Evolutionary conservation across 2,797 vertebrate species (phyloP), one percentile per base, ranked within the genome.

Genomic region (Pseudomugil gertrudae): DNA sequence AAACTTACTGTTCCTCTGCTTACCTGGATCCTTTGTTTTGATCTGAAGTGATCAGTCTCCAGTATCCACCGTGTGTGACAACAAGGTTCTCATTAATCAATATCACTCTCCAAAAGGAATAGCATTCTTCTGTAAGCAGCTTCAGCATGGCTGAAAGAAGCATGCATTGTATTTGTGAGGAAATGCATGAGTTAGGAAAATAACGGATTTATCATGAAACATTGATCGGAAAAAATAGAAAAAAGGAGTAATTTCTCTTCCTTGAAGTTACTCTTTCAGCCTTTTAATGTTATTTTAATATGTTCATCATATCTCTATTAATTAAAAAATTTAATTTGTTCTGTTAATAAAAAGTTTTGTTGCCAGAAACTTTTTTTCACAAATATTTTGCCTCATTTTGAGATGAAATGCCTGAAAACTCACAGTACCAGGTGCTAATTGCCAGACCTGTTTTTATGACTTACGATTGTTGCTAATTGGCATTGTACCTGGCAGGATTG

Each of bases 41-140:
- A 87, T 90, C 84, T 84, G 83, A 68, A 80, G 84, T 72, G 82
- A 87, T 90, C 79, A 87, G 79, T 78, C 84, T 85, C 63, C 78
- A 74, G 76, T 81, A 79, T 77, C 80, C 65, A 75, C 59, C 19
- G 65, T 60, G 72, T 81, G 84, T 78, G 86, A 86, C 82, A 83
- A 76, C 90, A 90, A 89, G 87, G 74, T 83, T 81, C 82, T 89
- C 81, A 84, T 91, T 90, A 88, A 92, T 92, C 87, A 90, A 86
- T 89, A 87, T 83, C 86, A 88, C 78, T 79, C 74, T 86, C 75
- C 69, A 86, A 86, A 88, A 79, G 83, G 78, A 80, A 86, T 85
- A 87, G 77, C 78, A 88, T 87, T 85, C 79, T 86, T 87, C 84
- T 86, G 72, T n/a, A 9, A 77, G 79, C 67, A 71, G 58, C 76